Base-by-base conservation (phyloP, 2,888 invertebrate species). In the Timandra comae region DNA sequence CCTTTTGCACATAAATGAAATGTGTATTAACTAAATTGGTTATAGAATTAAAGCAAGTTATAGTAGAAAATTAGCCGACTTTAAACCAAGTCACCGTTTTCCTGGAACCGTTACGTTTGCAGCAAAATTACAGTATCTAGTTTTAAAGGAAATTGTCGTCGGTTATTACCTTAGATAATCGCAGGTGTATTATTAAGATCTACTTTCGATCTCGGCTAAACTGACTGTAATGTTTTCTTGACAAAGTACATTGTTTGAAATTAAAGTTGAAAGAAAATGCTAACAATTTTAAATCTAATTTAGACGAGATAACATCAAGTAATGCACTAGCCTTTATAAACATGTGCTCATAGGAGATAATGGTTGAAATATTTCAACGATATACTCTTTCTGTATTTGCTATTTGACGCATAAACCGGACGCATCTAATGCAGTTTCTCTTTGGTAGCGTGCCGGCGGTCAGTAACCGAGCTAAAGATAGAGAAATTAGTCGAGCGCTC, bases 401-500 rank as follows among this genome's bases (percentile, higher is more conserved):
- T 52, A 52, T 65, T 67, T 74, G 73, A 73, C 62, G 69, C 61
- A 60, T 57, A 76, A 77, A 80, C 80, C 80, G 77, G 78, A 77
- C 70, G 76, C 75, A 66, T 77, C 79, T 76, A 76, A 77, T 74
- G 80, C 81, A 79, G 76, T 81, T 80, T 81, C 79, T 78, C 79
- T 74, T 69, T 60, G 56, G 70, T 60, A 49, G 33, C 66, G 61
- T 71, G 72, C 66, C 59, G 57, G 52, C 78, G 84, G 82, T 84
- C 85, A 82, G 73, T 84, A 78, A 85, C 75, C 71, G 62, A 63
- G 72, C 84, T 84, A 84, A 81, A 84, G 81, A 84, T 85, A 85
- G 84, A 84, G 80, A 81, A 85, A 82, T 84, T 82, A 84, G 76
- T 69, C 59, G 69, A 58, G 59, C 65, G 65, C 69, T 69, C 66